Percentiles rank a stretch among this genome's conserved stretches.
phyloP scores from a whole-genome alignment of 2,888 invertebrate species.

The Agonopterix arenella region DNA sequence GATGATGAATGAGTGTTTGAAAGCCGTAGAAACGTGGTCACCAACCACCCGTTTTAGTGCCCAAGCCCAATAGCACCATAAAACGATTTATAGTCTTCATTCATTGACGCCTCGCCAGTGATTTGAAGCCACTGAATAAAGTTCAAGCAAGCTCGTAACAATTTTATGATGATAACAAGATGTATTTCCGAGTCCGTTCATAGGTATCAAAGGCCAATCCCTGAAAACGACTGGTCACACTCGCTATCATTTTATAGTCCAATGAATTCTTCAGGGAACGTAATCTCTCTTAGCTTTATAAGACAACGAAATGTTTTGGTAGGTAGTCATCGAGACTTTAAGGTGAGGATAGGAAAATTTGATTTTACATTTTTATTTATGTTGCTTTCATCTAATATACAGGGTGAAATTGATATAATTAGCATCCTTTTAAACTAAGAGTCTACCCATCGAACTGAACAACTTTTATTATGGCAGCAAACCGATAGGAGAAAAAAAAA shows the following conservation, averaged over 20 bases:
- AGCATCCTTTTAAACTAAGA: too few species aligned
- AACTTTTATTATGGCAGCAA: too few species aligned
- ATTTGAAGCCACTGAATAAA: slow-evolving; percentile 16
- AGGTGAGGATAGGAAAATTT: neutral
- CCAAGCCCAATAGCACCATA: slow-evolving; percentile 1
- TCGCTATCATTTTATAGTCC: slow-evolving; percentile 30
- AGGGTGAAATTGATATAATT: too few species aligned
- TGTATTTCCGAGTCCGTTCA: slow-evolving; percentile 6
- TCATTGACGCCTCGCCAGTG: slow-evolving; percentile 11
- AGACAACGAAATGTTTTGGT: slow-evolving; percentile 3
- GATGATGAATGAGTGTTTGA: too few species aligned
- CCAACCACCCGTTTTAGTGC: neutral
- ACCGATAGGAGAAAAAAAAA: too few species aligned
- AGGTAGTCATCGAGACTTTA: neutral
- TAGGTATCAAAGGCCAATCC: slow-evolving; percentile 14
- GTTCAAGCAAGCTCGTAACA: slow-evolving; percentile 34
- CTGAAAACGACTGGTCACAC: slow-evolving; percentile 32
- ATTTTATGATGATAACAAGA: slow-evolving; percentile 34
- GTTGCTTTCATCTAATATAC: neutral
- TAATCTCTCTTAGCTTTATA: slow-evolving; percentile 16
- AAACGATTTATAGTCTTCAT: slow-evolving; percentile 3
- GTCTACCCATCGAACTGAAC: too few species aligned
- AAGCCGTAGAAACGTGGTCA: too few species aligned
- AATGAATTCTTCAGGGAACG: slow-evolving; percentile 29
- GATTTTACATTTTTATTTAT: neutral